phyloP scores from a whole-genome alignment of 2,797 vertebrate species.

The Caiman crocodilus region DNA sequence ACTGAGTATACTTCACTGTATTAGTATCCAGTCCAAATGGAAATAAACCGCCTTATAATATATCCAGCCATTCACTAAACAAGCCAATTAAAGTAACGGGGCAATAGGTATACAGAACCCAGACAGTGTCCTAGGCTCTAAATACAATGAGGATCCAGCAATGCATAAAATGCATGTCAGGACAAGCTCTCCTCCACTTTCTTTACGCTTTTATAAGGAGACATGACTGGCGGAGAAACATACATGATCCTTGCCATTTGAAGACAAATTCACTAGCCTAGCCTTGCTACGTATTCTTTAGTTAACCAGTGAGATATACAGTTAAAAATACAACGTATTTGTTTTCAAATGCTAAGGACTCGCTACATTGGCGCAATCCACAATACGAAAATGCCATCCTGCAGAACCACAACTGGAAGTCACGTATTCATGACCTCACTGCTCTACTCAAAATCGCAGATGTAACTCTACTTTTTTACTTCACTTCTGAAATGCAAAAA shows the following conservation, averaged over 20 bases:
- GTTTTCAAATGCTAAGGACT: not conserved
- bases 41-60: not conserved
- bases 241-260: not conserved
- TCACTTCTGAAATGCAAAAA: not conserved
- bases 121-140: not conserved
- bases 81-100: not conserved
- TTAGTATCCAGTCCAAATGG: not conserved
- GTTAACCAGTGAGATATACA: not conserved
- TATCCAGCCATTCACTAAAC: not conserved
- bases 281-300: not conserved
- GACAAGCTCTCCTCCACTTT: not conserved
- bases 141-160: not conserved
- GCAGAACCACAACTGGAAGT: not conserved
- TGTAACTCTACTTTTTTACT: not conserved
- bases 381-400: not conserved
- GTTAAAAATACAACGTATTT: not conserved
- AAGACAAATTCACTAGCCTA: not conserved
- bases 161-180: not conserved
- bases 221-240: not conserved
- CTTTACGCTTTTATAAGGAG: not conserved
- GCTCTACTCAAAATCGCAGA: too few species aligned
- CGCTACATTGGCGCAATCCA: too few species aligned
- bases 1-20: too few species aligned
- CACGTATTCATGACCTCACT: not conserved
- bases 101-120: not conserved